phyloP scores from a whole-genome alignment of 1,140 invertebrate species.

The Babylonia areolata region DNA sequence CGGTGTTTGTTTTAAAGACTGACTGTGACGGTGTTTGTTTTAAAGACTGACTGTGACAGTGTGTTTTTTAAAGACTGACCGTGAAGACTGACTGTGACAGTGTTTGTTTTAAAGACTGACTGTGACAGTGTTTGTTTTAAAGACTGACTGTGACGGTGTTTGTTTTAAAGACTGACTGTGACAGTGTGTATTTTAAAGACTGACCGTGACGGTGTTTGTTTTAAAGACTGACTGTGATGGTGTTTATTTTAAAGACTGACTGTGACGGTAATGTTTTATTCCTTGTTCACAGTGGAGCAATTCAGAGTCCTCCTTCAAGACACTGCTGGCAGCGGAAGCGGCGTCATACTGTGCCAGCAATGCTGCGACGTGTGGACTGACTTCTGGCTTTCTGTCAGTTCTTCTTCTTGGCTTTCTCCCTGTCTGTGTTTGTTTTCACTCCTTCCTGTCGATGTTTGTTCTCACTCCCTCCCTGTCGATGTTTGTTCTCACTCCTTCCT shows the following conservation, averaged over 20 bases:
- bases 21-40: no score
- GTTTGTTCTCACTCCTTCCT: no score
- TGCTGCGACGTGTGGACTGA: neutral
- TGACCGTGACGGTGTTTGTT: no score
- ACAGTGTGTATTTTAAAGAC: no score
- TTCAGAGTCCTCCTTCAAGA: neutral
- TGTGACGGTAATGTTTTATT: neutral
- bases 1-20: no score
- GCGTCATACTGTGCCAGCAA: neutral
- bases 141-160: neutral
- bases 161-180: neutral
- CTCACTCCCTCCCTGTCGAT: no score
- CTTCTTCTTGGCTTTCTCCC: neutral
- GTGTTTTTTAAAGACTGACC: no score
- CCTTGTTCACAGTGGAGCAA: conserved; percentile 11
- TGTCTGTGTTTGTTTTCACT: no score
- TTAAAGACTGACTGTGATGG: conserved; percentile 5
- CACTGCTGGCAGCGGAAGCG: neutral
- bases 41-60: no score
- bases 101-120: neutral
- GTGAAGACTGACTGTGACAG: neutral
- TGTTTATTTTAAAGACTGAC: neutral
- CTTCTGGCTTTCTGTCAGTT: conserved; percentile 16
- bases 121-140: neutral
- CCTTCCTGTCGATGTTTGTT: neutral